Evolutionary conservation across 2,888 invertebrate species (phyloP), one percentile per base, ranked within the genome.

Genomic region (Erebia aethiops): DNA sequence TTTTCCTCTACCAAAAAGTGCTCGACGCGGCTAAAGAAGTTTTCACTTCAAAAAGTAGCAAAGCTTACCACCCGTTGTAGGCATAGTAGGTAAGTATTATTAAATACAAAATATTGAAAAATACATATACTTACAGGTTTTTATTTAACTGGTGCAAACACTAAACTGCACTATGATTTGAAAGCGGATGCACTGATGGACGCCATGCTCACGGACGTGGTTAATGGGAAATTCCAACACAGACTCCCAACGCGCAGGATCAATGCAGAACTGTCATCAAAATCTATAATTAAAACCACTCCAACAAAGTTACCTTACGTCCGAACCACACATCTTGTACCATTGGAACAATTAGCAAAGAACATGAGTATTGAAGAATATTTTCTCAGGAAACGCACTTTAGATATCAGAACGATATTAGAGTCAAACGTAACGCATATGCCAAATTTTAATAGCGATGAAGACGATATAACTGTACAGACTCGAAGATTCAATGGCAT

Each of bases 401-500:
- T 60, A 10, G 74, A 78, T 7, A 21, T 82, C 1, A 71, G 77
- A 9, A 65, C 54, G 16, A 35, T 82, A 0, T 2, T 85, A 5
- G 73, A 64, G 10, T 54, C 57, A 0, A 26, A 76, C 0, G 49
- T 46, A 1, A 77, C 52, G 10, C 43, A 74, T 0, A 62, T 79
- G 5, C 77, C 81, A 3, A 71, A 82, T 56, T 83, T 83, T 49
- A 10, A 76, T 2, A 67, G 61, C 3, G 74, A 77, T 14, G 77
- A 71, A 0, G 76, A 79, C 11, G 78, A 83, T 13, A 74, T 81
- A 1, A 43, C 56, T 4, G n/a, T 70, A 5, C 70, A 81, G 11
- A 82, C 82, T 0, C 74, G 77, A 52, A 77, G 75, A 69, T 82
- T 82, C 43, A 77, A 81, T n/a, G 43, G 26, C 10, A 69, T 80